phyloP scores from a whole-genome alignment of 2,888 invertebrate genomes.

The Perdita meconis region DNA sequence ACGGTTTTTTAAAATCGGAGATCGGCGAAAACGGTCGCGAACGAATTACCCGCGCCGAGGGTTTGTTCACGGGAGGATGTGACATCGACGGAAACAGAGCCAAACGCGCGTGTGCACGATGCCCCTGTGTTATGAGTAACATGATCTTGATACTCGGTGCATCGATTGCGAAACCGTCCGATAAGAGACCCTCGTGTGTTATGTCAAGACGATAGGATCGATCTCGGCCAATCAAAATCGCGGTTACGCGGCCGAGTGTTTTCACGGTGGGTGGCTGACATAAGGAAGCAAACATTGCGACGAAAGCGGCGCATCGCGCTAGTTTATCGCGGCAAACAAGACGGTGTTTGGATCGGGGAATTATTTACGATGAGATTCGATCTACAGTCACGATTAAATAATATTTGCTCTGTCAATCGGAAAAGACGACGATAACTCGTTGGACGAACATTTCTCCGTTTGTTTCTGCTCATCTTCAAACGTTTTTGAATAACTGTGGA shows the following conservation, averaged over 20 bases:
- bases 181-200: constrained; percentile 5
- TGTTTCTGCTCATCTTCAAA: too few relatives aligned
- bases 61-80: background rate
- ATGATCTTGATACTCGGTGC: constrained; percentile 21
- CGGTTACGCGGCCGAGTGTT: constrained; percentile 72
- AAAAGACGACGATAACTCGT: too few relatives aligned
- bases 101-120: background rate
- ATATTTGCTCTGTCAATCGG: background rate
- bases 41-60: too few relatives aligned
- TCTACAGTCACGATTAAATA: background rate
- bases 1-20: background rate
- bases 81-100: constrained; percentile 7
- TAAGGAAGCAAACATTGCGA: constrained; percentile 51
- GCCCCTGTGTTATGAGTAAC: background rate
- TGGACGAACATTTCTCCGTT: too few relatives aligned
- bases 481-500: too few relatives aligned
- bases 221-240: constrained; percentile 68
- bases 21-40: constrained; percentile 25
- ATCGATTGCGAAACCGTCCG: constrained; percentile 41
- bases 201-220: constrained; percentile 40
- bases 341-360: constrained; percentile 7
- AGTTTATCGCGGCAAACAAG: constrained; percentile 37
- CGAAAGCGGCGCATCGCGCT: constrained; percentile 21
- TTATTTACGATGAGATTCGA: constrained; percentile 18
- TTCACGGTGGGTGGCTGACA: constrained; percentile 74